Conservation (phyloP, 1,140 invertebrate genomes). For the Brachionus asplanchnoidis region DNA sequence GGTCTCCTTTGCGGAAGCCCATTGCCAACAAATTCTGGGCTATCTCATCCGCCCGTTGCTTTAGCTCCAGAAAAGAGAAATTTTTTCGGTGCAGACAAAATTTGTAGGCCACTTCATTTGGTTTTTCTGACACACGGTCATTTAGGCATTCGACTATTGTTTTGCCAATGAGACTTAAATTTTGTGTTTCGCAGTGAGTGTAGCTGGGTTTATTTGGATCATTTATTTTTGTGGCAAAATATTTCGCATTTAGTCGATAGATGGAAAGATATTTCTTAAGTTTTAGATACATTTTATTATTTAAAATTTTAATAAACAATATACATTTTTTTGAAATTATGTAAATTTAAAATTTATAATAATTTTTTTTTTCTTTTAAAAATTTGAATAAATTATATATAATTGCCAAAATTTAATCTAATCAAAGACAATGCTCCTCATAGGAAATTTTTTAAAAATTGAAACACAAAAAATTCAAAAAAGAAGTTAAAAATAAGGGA, state of each 20-base stretch:
- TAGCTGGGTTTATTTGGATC: neutral
- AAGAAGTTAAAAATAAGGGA: too few relatives aligned
- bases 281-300: neutral
- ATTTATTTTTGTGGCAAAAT: neutral
- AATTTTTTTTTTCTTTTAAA: neutral
- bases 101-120: conserved; percentile 27
- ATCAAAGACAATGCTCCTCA: too few relatives aligned
- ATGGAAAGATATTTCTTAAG: neutral
- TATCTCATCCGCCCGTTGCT: conserved; percentile 6
- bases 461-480: too few relatives aligned
- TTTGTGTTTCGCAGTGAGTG: neutral
- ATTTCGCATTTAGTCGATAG: neutral
- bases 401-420: too few relatives aligned
- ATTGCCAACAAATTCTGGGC: conserved; percentile 4
- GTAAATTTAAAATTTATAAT: neutral
- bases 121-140: neutral
- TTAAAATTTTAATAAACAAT: neutral
- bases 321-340: neutral
- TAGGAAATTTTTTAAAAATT: neutral
- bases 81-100: neutral
- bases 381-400: neutral
- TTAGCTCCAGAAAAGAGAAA: neutral
- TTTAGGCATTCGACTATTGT: neutral
- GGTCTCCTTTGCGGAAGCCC: conserved; percentile 28
- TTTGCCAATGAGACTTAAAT: conserved; percentile 20